Conservation (phyloP, 2,113 vertebrate genomes). For the Trinectes maculatus region DNA sequence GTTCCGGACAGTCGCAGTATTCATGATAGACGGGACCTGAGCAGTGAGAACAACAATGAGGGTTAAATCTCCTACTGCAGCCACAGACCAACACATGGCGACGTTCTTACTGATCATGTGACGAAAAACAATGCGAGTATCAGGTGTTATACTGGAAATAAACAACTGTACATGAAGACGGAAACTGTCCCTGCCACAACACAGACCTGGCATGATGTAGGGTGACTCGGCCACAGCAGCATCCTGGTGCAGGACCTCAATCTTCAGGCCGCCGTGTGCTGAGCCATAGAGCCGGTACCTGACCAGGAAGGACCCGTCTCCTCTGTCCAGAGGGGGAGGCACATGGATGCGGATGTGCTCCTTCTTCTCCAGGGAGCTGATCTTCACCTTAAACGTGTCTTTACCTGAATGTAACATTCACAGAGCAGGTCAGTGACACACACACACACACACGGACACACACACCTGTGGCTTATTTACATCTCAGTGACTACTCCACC, state of each 20-base stretch:
- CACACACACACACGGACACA: no score
- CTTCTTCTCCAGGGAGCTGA: slow-evolving; percentile 83
- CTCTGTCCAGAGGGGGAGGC: slow-evolving; percentile 87
- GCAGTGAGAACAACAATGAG: neutral
- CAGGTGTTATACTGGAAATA: no score
- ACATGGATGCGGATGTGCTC: slow-evolving; percentile 87
- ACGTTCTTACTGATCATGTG: no score
- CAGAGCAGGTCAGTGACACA: no score
- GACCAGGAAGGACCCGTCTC: slow-evolving; percentile 90
- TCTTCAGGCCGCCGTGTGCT: slow-evolving; percentile 81
- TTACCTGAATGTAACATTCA: slow-evolving; percentile 70
- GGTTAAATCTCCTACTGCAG: neutral
- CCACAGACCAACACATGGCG: no score
- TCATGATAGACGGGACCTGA: slow-evolving; percentile 91
- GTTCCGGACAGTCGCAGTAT: slow-evolving; percentile 89
- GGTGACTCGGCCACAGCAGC: slow-evolving; percentile 88
- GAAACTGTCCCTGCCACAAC: no score
- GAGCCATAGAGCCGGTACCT: slow-evolving; percentile 89
- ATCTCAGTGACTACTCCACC: no score
- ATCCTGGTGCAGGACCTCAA: slow-evolving; percentile 85
- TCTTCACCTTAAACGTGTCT: slow-evolving; percentile 86
- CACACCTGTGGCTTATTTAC: no score
- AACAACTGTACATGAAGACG: neutral
- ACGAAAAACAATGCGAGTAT: no score
- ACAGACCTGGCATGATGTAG: slow-evolving; percentile 85